Conservation (phyloP, 2,888 invertebrate species). For the Brachypalpus laphriformis region DNA sequence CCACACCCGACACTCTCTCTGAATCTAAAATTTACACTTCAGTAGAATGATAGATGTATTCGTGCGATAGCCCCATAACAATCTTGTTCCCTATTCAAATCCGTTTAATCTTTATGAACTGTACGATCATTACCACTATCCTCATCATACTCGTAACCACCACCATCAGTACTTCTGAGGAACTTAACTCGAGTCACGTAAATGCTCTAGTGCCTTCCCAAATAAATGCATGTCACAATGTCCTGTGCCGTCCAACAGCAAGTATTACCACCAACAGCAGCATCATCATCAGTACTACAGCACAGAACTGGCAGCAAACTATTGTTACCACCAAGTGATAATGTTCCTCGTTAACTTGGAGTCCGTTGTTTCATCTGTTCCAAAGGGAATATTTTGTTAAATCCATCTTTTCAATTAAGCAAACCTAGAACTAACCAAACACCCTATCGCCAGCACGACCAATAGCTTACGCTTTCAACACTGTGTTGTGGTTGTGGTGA, state of each 20-base stretch:
- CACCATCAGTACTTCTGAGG: conserved; percentile 5
- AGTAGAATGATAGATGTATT: not conserved
- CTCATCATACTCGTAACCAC: conserved; percentile 13
- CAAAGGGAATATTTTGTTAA: conserved; percentile 55
- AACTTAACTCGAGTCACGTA: conserved; percentile 25
- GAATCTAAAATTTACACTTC: not conserved
- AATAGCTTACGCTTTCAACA: not conserved
- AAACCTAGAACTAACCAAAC: conserved; percentile 30
- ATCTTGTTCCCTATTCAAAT: conserved; percentile 16
- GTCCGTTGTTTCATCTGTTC: conserved; percentile 9
- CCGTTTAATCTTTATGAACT: conserved; percentile 33
- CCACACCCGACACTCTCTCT: not conserved
- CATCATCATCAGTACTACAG: conserved; percentile 33
- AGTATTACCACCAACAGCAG: not conserved
- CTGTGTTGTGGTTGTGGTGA: not conserved
- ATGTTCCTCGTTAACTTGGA: conserved; percentile 47
- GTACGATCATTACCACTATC: conserved; percentile 15
- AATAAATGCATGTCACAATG: conserved; percentile 39
- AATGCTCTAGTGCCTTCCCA: conserved; percentile 17
- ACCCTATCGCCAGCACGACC: not conserved
- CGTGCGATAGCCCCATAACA: not conserved
- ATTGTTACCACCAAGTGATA: conserved; percentile 44
- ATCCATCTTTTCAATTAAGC: conserved; percentile 67
- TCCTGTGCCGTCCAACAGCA: conserved; percentile 8
- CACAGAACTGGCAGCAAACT: conserved; percentile 51